These are phyloP conservation scores for Malurus splendens DNA, from an alignment of 2,797 vertebrate genomes.

Conservation along the genomic window DNA sequence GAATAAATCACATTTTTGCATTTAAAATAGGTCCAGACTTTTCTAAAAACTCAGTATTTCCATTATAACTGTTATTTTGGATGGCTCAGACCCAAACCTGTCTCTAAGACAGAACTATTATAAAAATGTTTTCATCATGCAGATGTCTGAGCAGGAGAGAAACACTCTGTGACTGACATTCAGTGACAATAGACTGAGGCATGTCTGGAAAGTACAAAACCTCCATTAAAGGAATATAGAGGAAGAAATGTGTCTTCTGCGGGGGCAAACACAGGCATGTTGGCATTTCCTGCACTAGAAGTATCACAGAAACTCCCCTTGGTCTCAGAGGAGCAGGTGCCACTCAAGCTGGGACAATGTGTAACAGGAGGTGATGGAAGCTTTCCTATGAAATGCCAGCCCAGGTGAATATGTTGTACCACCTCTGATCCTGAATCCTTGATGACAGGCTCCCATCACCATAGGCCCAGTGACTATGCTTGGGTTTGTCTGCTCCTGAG, in stretches of 20 bases:
- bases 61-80: not conserved
- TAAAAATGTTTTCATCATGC: not conserved
- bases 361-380: not conserved
- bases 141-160: not conserved
- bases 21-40: slow-evolving; percentile 1
- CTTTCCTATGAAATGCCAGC: not conserved
- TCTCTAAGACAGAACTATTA: not conserved
- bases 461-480: rapidly evolving
- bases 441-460: not conserved
- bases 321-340: not conserved
- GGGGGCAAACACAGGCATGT: not conserved
- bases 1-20: not conserved
- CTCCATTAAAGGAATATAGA: not conserved
- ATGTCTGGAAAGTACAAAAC: not conserved
- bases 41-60: not conserved
- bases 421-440: not conserved
- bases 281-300: not conserved
- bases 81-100: not conserved
- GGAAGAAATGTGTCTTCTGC: not conserved
- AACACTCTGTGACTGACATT: not conserved
- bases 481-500: not conserved
- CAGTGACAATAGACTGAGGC: not conserved
- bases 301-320: not conserved
- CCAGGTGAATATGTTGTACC: not conserved
- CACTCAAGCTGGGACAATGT: rapidly evolving